Evolutionary conservation across 2,888 invertebrate species (phyloP).

Genomic region (Theristus sp.): DNA sequence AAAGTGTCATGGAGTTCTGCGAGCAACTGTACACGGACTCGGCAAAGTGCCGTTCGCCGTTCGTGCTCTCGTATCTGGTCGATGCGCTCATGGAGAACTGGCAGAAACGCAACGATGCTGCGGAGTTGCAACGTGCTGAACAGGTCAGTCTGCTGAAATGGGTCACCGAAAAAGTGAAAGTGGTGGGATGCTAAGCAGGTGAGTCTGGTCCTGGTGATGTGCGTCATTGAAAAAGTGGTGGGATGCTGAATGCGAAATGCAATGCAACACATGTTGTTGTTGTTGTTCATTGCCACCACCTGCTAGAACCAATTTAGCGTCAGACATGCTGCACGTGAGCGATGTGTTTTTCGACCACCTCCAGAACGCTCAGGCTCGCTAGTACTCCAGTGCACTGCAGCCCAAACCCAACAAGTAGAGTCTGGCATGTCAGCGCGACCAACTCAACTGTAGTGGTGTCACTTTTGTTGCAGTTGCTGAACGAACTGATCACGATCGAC

Average conservation of each 20-base stretch:
- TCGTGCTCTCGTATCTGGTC: constrained; percentile 13
- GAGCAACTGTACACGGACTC: constrained; percentile 13
- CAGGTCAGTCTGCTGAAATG: not conserved
- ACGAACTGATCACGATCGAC: constrained; percentile 15
- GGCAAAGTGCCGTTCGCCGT: constrained; percentile 9
- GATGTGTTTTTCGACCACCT: not conserved
- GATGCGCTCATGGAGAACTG: constrained; percentile 14
- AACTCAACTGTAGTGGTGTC: too few species aligned
- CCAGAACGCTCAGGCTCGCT: too few species aligned
- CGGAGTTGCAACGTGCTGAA: not conserved
- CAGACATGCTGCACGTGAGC: not conserved
- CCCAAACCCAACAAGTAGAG: too few species aligned
- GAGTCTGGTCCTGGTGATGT: not conserved
- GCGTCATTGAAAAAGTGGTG: not conserved
- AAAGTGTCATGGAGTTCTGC: constrained; percentile 14
- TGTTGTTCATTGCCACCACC: not conserved
- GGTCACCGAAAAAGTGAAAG: too few species aligned
- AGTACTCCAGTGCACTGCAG: too few species aligned
- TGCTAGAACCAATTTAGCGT: not conserved
- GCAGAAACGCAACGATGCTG: not conserved
- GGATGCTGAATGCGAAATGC: too few species aligned
- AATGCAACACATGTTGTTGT: too few species aligned
- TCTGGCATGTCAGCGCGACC: not conserved
- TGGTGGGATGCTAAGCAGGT: too few species aligned
- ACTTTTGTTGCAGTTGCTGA: constrained; percentile 12